Evolutionary conservation across 2,113 vertebrate genomes (phyloP).

Genomic region (Bolborhynchus lineola): DNA sequence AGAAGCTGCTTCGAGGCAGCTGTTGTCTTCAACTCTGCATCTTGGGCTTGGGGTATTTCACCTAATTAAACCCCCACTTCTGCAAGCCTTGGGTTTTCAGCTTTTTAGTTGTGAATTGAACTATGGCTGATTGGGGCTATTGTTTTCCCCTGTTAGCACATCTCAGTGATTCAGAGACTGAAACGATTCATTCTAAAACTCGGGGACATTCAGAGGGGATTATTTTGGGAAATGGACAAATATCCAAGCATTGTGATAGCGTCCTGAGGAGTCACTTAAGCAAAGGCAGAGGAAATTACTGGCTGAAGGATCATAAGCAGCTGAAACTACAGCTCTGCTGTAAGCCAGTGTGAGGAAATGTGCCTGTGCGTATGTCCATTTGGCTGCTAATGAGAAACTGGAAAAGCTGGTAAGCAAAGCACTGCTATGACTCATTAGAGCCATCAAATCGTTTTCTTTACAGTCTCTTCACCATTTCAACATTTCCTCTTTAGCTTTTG

Average conservation of each 20-base stretch:
- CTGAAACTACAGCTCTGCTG: background rate
- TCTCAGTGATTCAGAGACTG: background rate
- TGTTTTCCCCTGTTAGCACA: background rate
- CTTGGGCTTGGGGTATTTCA: background rate
- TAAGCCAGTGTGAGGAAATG: background rate
- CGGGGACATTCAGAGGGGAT: background rate
- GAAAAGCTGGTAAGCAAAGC: background rate
- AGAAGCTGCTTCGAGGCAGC: background rate
- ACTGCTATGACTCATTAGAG: background rate
- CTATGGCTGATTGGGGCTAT: background rate
- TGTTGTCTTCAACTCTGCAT: fast-evolving
- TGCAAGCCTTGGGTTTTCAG: background rate
- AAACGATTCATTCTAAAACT: background rate
- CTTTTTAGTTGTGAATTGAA: background rate
- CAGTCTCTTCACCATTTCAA: background rate
- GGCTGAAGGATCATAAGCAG: background rate
- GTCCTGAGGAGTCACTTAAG: background rate
- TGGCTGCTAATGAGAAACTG: background rate
- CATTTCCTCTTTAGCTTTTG: background rate
- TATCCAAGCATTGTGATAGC: background rate
- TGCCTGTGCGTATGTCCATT: background rate
- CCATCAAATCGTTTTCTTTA: background rate
- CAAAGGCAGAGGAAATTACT: background rate
- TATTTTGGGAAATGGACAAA: constrained; percentile 7
- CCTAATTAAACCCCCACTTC: background rate